Conservation (phyloP, 30 jellyfish, hydroid and myxozoan species). For the Aurelia sp. region DNA sequence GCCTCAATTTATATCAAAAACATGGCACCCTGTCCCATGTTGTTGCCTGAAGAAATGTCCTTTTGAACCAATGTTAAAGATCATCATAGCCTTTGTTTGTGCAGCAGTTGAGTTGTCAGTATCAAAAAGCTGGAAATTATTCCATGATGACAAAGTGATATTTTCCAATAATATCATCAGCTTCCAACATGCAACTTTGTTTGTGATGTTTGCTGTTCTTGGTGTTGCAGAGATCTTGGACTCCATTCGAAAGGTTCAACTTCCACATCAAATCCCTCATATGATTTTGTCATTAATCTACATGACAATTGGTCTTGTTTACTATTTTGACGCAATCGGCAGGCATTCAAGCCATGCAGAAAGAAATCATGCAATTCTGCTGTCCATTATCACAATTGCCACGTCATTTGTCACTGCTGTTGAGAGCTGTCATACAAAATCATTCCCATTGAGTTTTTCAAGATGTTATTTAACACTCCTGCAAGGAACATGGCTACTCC, state of each 20-base stretch:
- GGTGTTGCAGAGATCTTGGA: slow-evolving; percentile 52
- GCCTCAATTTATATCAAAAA: slow-evolving; percentile 42
- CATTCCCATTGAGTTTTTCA: slow-evolving; percentile 30
- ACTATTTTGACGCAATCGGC: not conserved
- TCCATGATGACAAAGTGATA: slow-evolving; percentile 25
- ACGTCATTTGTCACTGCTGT: slow-evolving; percentile 10
- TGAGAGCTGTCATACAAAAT: slow-evolving; percentile 41
- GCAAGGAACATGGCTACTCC: slow-evolving; percentile 72
- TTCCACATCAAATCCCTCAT: slow-evolving; percentile 34
- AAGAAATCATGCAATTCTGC: not conserved
- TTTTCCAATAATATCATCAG: slow-evolving; percentile 1
- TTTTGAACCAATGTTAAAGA: slow-evolving; percentile 42
- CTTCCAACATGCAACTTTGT: slow-evolving; percentile 35
- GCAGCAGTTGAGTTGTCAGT: slow-evolving; percentile 31
- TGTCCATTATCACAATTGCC: not conserved
- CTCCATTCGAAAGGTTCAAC: slow-evolving; percentile 20
- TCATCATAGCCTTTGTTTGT: slow-evolving; percentile 23
- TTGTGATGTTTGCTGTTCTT: slow-evolving; percentile 36
- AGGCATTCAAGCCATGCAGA: not conserved
- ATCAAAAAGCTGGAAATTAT: slow-evolving; percentile 29
- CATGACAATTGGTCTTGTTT: slow-evolving; percentile 33
- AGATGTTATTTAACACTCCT: slow-evolving; percentile 50
- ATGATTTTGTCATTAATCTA: slow-evolving; percentile 26
- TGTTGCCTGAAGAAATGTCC: slow-evolving; percentile 20
- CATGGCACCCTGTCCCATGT: slow-evolving; percentile 54